Evolutionary conservation across 2,888 invertebrate genomes (phyloP).

Genomic region (Altica lythri): DNA sequence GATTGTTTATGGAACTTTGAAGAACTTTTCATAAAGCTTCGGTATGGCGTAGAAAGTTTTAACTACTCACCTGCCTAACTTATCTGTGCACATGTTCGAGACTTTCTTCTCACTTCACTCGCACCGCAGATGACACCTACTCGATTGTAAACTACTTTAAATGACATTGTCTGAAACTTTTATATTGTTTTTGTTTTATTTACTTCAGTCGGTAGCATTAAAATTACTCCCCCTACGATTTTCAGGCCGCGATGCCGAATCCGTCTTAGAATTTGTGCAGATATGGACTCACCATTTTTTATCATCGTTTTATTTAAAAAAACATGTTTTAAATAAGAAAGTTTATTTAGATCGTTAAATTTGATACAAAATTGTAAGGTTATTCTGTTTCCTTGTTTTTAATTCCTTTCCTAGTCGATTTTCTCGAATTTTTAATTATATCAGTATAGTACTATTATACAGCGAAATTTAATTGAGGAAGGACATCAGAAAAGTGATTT

Average conservation of each 20-base stretch:
- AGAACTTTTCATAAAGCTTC: too few species aligned
- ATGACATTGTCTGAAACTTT: conserved; percentile 38
- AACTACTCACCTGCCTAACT: conserved; percentile 30
- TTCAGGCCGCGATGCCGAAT: conserved; percentile 13
- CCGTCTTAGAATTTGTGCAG: conserved; percentile 7
- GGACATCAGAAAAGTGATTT: too few species aligned
- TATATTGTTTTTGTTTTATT: conserved; percentile 46
- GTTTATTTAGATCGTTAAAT: too few species aligned
- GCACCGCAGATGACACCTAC: conserved; percentile 20
- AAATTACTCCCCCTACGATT: conserved; percentile 45
- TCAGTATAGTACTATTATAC: too few species aligned
- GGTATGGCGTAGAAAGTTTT: neutral
- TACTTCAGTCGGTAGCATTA: conserved; percentile 33
- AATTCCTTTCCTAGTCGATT: too few species aligned
- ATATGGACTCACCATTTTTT: neutral
- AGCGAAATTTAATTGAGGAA: too few species aligned
- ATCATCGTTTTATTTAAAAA: too few species aligned
- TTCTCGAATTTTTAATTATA: too few species aligned
- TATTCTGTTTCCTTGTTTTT: too few species aligned
- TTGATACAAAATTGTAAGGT: too few species aligned
- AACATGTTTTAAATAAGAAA: too few species aligned
- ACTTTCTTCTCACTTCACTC: conserved; percentile 8
- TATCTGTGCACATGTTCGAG: conserved; percentile 41
- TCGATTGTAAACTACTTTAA: conserved; percentile 26
- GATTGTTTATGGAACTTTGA: too few species aligned